Base-by-base conservation (phyloP, 1,140 invertebrate species). In the Lethocerus indicus region DNA sequence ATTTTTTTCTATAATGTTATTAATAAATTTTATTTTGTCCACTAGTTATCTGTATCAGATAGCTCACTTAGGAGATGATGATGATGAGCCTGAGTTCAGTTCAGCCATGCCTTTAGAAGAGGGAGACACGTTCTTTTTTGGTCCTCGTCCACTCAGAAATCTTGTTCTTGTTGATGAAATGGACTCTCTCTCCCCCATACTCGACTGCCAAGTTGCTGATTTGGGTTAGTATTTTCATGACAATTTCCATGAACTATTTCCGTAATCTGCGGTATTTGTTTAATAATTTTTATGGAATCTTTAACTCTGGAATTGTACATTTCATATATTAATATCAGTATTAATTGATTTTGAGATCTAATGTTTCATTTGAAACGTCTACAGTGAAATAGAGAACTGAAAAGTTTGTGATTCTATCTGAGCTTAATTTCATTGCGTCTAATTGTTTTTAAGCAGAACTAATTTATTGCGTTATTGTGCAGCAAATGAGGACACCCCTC, bases 61-160 rank as follows among this genome's bases (percentile, higher is more conserved):
- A 65, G 92, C 94, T 14, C 90, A 97, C 67, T 72, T 99, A 53
- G 96, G 94, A 26, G 96, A 99, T 71, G 93, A 98, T 64, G 95
- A 99, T 67, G 95, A 98, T 67, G 94, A 99, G 60, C 90, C 94
- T 3, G 93, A 98, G 66, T 99, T 98, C 61, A 97, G 91, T 65
- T 97, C 92, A 39, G 89, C 88, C 12, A 96, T 96, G 85, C 93
- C 92, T 2, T 64, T 98, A 29, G 94, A 98, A 66, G 94, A 98
- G 66, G 95, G 93, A 4, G 95, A 99, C 57, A 98, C 94, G 3
- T 98, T 98, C 65, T 98, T 98, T 71, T 99, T 98, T 71, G 91
- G 89, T 6, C 92, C 94, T 14, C 71, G 95, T 60, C 75, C 83
- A 2, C 69, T 99, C 0, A 80, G 92, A 60, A 99, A 99, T 76